Conservation (phyloP, 2,797 vertebrate species). For the Hemibagrus guttatus region DNA sequence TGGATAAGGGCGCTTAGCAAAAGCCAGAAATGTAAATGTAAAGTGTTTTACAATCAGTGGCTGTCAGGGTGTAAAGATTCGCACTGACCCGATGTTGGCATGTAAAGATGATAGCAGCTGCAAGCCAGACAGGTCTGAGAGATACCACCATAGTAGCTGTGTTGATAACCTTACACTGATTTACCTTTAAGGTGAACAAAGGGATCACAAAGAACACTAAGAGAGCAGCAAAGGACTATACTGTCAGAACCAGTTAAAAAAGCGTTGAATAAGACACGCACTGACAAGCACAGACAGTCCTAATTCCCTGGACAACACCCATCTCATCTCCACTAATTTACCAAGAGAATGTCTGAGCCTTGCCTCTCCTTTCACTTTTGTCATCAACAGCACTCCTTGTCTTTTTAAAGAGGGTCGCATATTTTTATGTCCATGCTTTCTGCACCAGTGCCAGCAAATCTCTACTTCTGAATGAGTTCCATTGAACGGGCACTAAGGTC, state of each 20-base stretch:
- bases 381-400: background rate
- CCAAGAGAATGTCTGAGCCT: background rate
- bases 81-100: background rate
- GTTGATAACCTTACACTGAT: constrained; percentile 1
- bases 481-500: constrained; percentile 72
- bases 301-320: background rate
- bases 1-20: no score
- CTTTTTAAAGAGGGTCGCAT: background rate
- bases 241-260: constrained; percentile 1
- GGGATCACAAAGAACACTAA: background rate
- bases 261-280: background rate
- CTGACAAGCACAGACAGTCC: constrained; percentile 7
- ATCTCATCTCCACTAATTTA: constrained; percentile 14
- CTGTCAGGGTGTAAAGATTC: background rate
- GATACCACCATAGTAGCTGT: constrained; percentile 10
- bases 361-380: background rate
- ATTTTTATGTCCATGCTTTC: constrained; percentile 41
- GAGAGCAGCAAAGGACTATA: background rate
- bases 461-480: constrained; percentile 69
- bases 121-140: background rate
- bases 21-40: no score
- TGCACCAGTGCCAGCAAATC: constrained; percentile 64
- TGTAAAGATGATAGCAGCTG: background rate
- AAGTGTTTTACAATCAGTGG: background rate
- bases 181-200: background rate